phyloP scores from a whole-genome alignment of 2,113 vertebrate species.

The Emydocephalus ijimae region DNA sequence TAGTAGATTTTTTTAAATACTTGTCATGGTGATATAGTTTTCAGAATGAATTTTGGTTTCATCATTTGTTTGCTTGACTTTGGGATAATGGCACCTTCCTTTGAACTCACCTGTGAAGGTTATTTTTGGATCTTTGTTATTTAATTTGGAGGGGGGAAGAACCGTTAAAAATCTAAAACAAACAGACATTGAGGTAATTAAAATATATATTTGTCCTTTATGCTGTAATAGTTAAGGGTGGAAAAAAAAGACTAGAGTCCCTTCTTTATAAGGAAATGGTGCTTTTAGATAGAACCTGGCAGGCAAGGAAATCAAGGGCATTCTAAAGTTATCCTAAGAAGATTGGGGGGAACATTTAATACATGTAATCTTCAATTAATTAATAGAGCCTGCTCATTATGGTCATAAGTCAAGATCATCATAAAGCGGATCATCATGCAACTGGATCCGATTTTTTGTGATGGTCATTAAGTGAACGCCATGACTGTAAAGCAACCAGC shows the following conservation, averaged over 20 bases:
- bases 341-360: background rate
- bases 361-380: no score
- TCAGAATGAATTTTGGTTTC: constrained; percentile 5
- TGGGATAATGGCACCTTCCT: background rate
- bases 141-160: background rate
- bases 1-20: constrained; percentile 21
- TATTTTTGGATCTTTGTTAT: background rate
- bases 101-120: background rate
- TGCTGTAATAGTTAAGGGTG: background rate
- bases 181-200: background rate
- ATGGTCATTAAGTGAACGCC: no score
- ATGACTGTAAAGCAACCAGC: no score
- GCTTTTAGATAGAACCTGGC: background rate
- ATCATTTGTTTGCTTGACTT: background rate
- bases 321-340: background rate
- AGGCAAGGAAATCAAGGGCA: background rate
- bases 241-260: background rate
- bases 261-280: background rate
- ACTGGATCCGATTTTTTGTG: no score
- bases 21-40: background rate
- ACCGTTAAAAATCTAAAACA: background rate
- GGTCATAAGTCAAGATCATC: no score
- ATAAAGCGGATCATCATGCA: no score
- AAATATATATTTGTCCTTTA: background rate
- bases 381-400: no score